phyloP scores from a whole-genome alignment of 2,888 invertebrate genomes.

The Cabera pusaria region DNA sequence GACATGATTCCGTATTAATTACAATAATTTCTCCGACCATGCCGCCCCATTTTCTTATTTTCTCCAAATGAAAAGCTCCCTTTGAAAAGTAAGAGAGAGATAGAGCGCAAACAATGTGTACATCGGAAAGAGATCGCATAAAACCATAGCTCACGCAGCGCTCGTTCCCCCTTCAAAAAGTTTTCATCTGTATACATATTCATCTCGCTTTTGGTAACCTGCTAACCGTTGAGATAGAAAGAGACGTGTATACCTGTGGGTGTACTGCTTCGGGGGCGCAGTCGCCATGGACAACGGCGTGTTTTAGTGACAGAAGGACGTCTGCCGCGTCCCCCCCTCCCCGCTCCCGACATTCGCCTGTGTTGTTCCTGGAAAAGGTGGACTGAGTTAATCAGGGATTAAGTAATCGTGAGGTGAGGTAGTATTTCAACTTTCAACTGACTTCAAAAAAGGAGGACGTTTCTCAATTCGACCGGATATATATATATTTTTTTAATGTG shows the following conservation, averaged over 20 bases:
- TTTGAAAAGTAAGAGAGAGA: slow-evolving; percentile 15
- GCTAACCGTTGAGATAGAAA: slow-evolving; percentile 42
- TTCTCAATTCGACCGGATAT: too few species aligned
- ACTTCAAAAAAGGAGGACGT: too few species aligned
- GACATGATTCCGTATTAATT: slow-evolving; percentile 60
- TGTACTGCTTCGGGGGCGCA: slow-evolving; percentile 76
- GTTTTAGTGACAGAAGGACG: slow-evolving; percentile 93
- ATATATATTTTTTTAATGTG: too few species aligned
- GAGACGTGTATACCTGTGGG: slow-evolving; percentile 73
- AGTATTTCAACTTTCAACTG: too few species aligned
- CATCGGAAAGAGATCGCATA: slow-evolving; percentile 13
- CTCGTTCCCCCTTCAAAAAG: too few species aligned
- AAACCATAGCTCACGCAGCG: too few species aligned
- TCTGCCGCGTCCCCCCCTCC: slow-evolving; percentile 90
- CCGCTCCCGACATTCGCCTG: slow-evolving; percentile 81
- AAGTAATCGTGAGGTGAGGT: too few species aligned
- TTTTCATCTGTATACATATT: too few species aligned
- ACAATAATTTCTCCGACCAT: slow-evolving; percentile 50
- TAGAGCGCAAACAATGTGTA: not conserved
- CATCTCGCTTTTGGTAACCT: too few species aligned
- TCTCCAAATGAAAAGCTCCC: slow-evolving; percentile 20
- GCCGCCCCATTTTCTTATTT: slow-evolving; percentile 33
- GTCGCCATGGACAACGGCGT: slow-evolving; percentile 93
- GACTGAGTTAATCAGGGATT: slow-evolving; percentile 24
- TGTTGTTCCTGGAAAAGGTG: slow-evolving; percentile 58